Percentiles rank a stretch among this genome's conserved stretches.
Evolutionary conservation across 2,113 vertebrate species (phyloP).

Genomic region (Collichthys lucidus): DNA sequence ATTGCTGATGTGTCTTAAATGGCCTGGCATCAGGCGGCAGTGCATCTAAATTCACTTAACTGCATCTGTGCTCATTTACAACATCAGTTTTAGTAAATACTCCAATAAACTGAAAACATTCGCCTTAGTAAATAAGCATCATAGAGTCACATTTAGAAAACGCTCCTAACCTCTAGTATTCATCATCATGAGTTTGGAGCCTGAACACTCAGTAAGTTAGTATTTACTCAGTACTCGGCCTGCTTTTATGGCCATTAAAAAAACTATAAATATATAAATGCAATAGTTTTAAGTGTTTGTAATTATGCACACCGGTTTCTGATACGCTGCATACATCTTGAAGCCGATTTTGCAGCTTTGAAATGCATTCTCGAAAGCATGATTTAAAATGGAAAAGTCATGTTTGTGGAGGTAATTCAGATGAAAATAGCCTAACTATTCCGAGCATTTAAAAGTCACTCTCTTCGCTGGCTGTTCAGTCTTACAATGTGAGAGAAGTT

Average conservation of each 20-base stretch:
- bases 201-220: slow-evolving; percentile 18
- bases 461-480: too few relatives aligned
- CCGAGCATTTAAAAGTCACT: background rate
- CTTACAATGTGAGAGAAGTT: background rate
- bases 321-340: background rate
- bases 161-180: background rate
- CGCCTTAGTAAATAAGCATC: slow-evolving; percentile 37
- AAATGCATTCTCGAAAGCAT: background rate
- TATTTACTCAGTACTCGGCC: background rate
- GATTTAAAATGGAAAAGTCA: background rate
- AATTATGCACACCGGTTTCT: slow-evolving; percentile 11
- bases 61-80: slow-evolving; percentile 48
- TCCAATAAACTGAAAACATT: slow-evolving; percentile 30
- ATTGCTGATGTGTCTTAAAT: slow-evolving; percentile 39
- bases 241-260: slow-evolving; percentile 36
- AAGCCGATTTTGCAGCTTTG: background rate
- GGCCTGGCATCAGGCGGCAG: slow-evolving; percentile 1
- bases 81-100: slow-evolving; percentile 30
- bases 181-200: slow-evolving; percentile 5
- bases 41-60: slow-evolving; percentile 56
- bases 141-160: slow-evolving; percentile 31
- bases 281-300: slow-evolving; percentile 26
- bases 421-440: background rate
- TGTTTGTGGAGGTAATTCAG: background rate
- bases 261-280: slow-evolving; percentile 7